A percentile compares a stretch with the other conserved stretches of the same genome.
These are phyloP conservation scores for Propithecus coquereli DNA, from an alignment of 2,113 vertebrate species.

Conservation along the genomic window DNA sequence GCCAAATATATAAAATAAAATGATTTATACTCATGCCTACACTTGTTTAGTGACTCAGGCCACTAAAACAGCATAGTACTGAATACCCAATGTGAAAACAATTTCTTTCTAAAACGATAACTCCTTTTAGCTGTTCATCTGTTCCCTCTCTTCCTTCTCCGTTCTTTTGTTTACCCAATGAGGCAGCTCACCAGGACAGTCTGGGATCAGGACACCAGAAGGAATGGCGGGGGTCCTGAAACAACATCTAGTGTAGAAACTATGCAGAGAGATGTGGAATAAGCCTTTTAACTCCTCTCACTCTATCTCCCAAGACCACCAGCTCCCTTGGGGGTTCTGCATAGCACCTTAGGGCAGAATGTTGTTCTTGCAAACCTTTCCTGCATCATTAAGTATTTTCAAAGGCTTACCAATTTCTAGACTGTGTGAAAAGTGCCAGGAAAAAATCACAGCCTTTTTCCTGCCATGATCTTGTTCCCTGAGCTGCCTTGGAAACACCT, in stretches of 20 bases:
- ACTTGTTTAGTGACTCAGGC: slow-evolving; percentile 41
- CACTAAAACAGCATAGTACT: slow-evolving; percentile 33
- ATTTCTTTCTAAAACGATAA: slow-evolving; percentile 42
- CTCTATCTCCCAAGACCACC: neutral
- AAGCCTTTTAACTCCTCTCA: neutral
- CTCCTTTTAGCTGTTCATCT: slow-evolving; percentile 38
- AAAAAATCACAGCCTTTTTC: neutral
- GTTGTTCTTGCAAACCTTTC: neutral
- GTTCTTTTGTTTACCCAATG: neutral
- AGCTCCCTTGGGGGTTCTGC: neutral
- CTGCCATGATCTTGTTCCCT: neutral
- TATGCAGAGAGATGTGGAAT: neutral
- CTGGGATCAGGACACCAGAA: neutral
- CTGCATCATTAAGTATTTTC: neutral
- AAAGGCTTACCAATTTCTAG: neutral
- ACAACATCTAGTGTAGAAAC: neutral
- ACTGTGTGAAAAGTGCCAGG: neutral
- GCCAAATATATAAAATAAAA: slow-evolving; percentile 56
- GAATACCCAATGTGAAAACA: slow-evolving; percentile 44
- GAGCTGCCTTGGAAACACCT: neutral
- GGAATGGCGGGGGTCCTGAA: neutral
- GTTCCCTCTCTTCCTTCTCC: neutral
- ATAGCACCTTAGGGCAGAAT: neutral
- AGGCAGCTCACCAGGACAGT: neutral
- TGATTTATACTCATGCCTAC: slow-evolving; percentile 27